A percentile compares a stretch with the other conserved stretches of the same genome.
phyloP scores from a whole-genome alignment of 1,140 invertebrate species.

The Mylabris phalerata region DNA sequence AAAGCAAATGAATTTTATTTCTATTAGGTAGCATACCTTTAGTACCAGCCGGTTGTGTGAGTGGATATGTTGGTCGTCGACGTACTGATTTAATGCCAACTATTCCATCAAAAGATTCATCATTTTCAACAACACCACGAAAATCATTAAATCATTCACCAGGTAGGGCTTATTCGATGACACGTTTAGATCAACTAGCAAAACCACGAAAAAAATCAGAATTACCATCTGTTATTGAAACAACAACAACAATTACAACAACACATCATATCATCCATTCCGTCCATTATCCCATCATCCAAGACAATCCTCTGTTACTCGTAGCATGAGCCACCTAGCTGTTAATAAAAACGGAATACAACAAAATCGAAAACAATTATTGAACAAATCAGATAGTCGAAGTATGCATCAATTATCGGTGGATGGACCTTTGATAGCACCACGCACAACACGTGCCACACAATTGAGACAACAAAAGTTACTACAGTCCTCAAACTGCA shows the following conservation, averaged over 20 bases:
- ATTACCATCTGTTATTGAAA: conserved; percentile 48
- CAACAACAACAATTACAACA: conserved; percentile 18
- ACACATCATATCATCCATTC: conserved; percentile 1
- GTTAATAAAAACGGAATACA: conserved; percentile 25
- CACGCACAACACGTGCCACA: conserved; percentile 37
- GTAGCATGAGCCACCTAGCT: conserved; percentile 64
- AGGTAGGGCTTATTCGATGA: conserved; percentile 90
- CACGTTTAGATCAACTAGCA: conserved; percentile 77
- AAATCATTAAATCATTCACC: conserved; percentile 60
- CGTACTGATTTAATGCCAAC: conserved; percentile 87
- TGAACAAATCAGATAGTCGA: conserved; percentile 43
- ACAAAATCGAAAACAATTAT: conserved; percentile 26
- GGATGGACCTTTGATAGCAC: conserved; percentile 31
- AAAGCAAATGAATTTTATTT: background rate
- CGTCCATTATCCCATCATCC: conserved; percentile 27
- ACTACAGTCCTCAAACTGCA: conserved; percentile 27
- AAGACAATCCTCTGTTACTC: conserved; percentile 44
- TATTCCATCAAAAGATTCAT: conserved; percentile 64
- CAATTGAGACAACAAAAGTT: conserved; percentile 39
- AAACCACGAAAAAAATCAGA: conserved; percentile 58
- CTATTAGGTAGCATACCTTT: conserved; percentile 29
- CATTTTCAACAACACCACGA: conserved; percentile 44
- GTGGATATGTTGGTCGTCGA: conserved; percentile 64
- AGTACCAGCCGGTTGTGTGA: conserved; percentile 51
- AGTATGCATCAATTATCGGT: conserved; percentile 61